Percentiles rank a stretch among this genome's conserved stretches.
Evolutionary conservation across 2,797 vertebrate genomes (phyloP).

Genomic region (Babyrousa celebensis): DNA sequence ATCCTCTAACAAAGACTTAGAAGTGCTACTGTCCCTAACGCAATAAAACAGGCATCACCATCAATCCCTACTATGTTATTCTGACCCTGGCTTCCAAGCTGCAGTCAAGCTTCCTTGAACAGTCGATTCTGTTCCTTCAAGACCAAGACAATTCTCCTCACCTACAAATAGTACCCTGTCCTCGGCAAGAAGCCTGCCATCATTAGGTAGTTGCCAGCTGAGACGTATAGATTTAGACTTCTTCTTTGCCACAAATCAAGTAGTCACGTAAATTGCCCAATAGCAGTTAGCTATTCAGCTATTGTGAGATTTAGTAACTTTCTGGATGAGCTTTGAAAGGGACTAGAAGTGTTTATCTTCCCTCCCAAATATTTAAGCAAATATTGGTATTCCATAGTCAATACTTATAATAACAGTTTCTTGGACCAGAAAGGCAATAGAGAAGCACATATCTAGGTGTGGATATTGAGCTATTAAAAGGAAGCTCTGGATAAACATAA

Average conservation of each 20-base stretch:
- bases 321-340: not conserved
- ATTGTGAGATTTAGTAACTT: not conserved
- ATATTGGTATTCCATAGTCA: not conserved
- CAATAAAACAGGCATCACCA: not conserved
- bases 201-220: no score
- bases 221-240: not conserved
- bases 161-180: no score
- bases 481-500: not conserved
- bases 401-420: not conserved
- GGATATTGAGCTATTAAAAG: not conserved
- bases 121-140: not conserved
- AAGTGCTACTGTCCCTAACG: not conserved
- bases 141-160: not conserved
- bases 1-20: slow-evolving; percentile 25
- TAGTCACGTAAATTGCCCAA: not conserved
- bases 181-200: not conserved
- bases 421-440: not conserved
- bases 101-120: not conserved
- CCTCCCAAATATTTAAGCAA: not conserved
- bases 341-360: not conserved
- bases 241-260: not conserved
- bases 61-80: not conserved
- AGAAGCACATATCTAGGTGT: not conserved
- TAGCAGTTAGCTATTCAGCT: not conserved
- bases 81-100: not conserved